Percentiles rank a stretch among this genome's conserved stretches.
Evolutionary conservation across 2,888 invertebrate species (phyloP).

Genomic region (Megastigmus dorsalis): DNA sequence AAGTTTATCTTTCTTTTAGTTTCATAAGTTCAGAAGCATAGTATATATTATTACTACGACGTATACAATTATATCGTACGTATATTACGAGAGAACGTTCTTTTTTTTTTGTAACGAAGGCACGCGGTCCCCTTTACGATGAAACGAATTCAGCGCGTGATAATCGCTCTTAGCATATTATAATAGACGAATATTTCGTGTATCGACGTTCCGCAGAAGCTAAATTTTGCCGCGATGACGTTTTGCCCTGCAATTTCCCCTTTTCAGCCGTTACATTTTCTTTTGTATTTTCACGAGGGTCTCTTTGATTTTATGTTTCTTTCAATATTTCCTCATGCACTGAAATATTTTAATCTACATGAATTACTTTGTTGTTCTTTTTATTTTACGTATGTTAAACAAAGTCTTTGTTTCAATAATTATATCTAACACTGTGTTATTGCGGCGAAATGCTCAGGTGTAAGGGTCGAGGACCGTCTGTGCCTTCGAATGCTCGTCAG

Average conservation of each 20-base stretch:
- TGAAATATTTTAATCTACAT: neutral
- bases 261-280: constrained; percentile 41
- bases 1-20: constrained; percentile 49
- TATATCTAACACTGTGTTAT: constrained; percentile 60
- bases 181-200: constrained; percentile 66
- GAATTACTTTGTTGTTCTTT: constrained; percentile 37
- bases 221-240: constrained; percentile 70
- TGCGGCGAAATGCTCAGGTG: constrained; percentile 70
- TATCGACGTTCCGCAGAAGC: constrained; percentile 69
- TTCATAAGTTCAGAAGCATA: constrained; percentile 61
- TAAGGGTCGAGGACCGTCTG: constrained; percentile 74
- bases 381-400: constrained; percentile 30
- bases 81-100: constrained; percentile 48
- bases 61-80: constrained; percentile 44
- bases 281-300: constrained; percentile 37
- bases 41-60: constrained; percentile 59
- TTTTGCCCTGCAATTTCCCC: constrained; percentile 46
- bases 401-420: constrained; percentile 18
- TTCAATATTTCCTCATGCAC: neutral
- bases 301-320: constrained; percentile 12
- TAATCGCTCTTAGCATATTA: constrained; percentile 63
- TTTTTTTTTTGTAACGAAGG: constrained; percentile 64
- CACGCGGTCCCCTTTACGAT: constrained; percentile 74
- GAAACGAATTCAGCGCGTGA: constrained; percentile 68
- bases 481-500: constrained; percentile 71